phyloP scores from a whole-genome alignment of 2,888 invertebrate species.

The Volucella zonaria region DNA sequence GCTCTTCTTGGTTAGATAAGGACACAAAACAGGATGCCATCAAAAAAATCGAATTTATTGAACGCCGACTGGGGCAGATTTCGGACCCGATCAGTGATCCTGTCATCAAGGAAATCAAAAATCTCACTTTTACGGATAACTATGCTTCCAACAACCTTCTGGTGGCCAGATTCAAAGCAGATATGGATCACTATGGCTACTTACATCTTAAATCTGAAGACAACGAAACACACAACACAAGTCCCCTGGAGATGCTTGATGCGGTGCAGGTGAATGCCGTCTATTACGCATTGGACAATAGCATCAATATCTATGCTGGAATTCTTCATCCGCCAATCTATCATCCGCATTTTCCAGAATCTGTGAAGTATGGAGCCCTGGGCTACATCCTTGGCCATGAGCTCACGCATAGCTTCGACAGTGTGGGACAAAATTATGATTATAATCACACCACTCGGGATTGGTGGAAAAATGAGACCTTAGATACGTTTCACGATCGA shows the following conservation, averaged over 20 bases:
- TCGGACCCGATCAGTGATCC: conserved; percentile 74
- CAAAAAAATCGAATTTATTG: conserved; percentile 77
- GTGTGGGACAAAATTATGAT: conserved; percentile 77
- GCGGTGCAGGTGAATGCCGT: conserved; percentile 79
- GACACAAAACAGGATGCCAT: conserved; percentile 78
- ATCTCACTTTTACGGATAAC: conserved; percentile 75
- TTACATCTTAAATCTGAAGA: conserved; percentile 72
- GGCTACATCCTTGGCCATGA: conserved; percentile 80
- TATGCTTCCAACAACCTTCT: conserved; percentile 77
- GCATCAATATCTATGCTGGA: conserved; percentile 80
- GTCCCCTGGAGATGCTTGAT: conserved; percentile 77
- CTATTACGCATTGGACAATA: conserved; percentile 80
- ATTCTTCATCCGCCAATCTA: conserved; percentile 79
- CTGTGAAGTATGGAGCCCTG: conserved; percentile 79
- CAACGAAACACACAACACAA: conserved; percentile 65
- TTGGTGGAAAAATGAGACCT: conserved; percentile 79
- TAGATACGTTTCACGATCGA: conserved; percentile 77
- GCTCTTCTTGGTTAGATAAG: conserved; percentile 79
- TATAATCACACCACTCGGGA: conserved; percentile 73
- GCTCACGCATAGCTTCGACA: conserved; percentile 80
- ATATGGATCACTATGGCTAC: conserved; percentile 75
- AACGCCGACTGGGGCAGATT: conserved; percentile 75
- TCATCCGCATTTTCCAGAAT: conserved; percentile 78
- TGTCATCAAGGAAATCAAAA: conserved; percentile 76
- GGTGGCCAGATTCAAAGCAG: conserved; percentile 75